Evolutionary conservation across 2,113 vertebrate genomes (phyloP), one percentile per base, ranked within the genome.

Genomic region (Cisticola juncidis): DNA sequence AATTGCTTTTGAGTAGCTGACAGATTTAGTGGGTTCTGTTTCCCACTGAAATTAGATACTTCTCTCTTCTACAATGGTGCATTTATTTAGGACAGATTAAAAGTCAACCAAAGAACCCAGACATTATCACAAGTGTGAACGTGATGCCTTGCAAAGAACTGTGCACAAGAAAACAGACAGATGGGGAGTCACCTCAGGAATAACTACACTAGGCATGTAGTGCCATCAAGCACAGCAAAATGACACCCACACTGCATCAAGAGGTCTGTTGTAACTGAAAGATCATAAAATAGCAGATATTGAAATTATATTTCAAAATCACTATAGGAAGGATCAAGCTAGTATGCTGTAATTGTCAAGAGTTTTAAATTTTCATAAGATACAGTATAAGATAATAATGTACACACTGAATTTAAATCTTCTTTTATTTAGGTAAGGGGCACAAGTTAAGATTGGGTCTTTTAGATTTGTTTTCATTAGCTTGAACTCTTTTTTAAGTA

Each of bases 221-320:
- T 15, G 15, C 4, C 9, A 2, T 61, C 36, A 53, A 77, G 14
- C 6, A 42, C 13, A 64, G 35, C 1, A 6, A 73, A 87, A 81
- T 1, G 1, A 5, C 31, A 48, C 33, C 19, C 0, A 1, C 4
- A 3, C 26, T 44, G 44, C 28, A 31, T 45, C 14, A 62, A 50
- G 40, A 81, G 16, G 9, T 80, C 23, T 42, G 14, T 15, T 73
- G 42, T 25, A 81, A 85, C 14, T 22, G 19, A 31, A 91, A 89
- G 45, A 77, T 42, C 35, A 60, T 25, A 68, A 77, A 87, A 31
- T 5, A 33, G 9, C 26, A 69, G 51, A 54, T 21, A 58, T 35
- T 2, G 0, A 86, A 69, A 47, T 54, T 29, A 22, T 53, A 74
- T 76, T 73, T 71, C 7, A 6, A 65, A 87, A 88, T 50, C 21